These are phyloP conservation scores for Miniopterus natalensis DNA, from an alignment of 2,113 vertebrate genomes.

Conservation along the genomic window DNA sequence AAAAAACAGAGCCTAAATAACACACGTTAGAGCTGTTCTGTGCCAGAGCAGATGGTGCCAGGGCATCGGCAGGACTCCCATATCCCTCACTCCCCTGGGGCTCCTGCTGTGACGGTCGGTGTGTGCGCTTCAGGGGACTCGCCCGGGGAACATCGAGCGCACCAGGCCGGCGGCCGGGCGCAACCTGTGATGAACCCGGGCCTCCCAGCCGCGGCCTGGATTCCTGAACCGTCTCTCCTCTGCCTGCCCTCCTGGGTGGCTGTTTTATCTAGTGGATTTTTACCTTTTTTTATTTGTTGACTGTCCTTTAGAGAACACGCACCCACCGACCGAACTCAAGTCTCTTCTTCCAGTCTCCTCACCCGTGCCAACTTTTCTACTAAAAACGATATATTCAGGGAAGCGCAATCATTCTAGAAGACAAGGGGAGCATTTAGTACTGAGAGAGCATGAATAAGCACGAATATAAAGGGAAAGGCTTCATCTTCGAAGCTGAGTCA, in stretches of 20 bases:
- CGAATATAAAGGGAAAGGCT: neutral
- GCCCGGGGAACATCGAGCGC: neutral
- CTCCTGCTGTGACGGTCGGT: neutral
- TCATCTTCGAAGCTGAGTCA: neutral
- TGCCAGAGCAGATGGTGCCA: neutral
- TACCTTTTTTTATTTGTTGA: neutral
- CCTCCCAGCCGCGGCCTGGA: neutral
- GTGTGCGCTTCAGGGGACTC: neutral
- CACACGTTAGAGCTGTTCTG: neutral
- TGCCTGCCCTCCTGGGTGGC: neutral
- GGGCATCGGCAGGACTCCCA: neutral
- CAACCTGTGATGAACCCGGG: fast-evolving
- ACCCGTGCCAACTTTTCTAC: neutral
- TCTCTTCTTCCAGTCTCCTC: neutral
- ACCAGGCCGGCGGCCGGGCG: neutral
- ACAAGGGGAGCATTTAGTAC: neutral
- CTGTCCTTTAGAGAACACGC: neutral
- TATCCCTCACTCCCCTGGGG: neutral
- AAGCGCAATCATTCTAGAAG: neutral
- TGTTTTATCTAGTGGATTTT: neutral
- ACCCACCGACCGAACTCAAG: neutral
- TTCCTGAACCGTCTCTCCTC: neutral
- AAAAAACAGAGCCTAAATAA: constrained; percentile 15
- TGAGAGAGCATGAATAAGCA: too few species aligned
- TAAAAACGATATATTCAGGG: neutral